Evolutionary conservation across 2,113 vertebrate species (phyloP).

Genomic region (Vidua chalybeata): DNA sequence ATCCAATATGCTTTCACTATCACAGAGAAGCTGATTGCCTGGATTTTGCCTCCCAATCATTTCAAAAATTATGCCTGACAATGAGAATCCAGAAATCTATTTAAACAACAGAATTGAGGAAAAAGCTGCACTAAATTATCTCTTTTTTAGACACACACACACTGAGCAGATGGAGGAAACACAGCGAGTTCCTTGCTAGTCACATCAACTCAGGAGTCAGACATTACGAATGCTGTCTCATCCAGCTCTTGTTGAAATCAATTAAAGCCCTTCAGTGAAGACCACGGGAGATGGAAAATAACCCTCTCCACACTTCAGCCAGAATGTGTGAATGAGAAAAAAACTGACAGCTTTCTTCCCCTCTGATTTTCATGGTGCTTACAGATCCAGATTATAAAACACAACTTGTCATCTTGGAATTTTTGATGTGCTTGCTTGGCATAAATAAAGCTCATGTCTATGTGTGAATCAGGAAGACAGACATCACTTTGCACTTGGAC

Average conservation of each 20-base stretch:
- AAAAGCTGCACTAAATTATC: background rate
- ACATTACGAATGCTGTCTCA: background rate
- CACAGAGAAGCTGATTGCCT: background rate
- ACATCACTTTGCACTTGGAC: background rate
- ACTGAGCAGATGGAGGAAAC: background rate
- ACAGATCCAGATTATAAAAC: constrained; percentile 5
- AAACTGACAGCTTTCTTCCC: background rate
- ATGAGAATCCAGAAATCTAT: background rate
- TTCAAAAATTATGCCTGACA: background rate
- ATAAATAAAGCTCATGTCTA: background rate
- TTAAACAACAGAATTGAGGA: background rate
- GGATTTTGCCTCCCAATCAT: background rate
- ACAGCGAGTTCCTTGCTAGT: background rate
- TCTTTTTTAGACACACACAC: background rate
- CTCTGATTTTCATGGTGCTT: background rate
- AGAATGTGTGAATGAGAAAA: constrained; percentile 1
- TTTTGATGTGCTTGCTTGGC: constrained; percentile 27
- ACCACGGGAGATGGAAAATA: background rate
- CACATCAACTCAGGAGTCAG: constrained; percentile 31
- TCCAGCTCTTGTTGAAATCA: constrained; percentile 12
- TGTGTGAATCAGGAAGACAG: constrained; percentile 22
- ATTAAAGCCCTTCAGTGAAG: background rate
- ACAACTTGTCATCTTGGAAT: background rate
- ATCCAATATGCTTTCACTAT: background rate
- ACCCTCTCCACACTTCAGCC: background rate